Evolutionary conservation across 2,113 vertebrate genomes (phyloP), one percentile per base, ranked within the genome.

Genomic region (Lontra canadensis): DNA sequence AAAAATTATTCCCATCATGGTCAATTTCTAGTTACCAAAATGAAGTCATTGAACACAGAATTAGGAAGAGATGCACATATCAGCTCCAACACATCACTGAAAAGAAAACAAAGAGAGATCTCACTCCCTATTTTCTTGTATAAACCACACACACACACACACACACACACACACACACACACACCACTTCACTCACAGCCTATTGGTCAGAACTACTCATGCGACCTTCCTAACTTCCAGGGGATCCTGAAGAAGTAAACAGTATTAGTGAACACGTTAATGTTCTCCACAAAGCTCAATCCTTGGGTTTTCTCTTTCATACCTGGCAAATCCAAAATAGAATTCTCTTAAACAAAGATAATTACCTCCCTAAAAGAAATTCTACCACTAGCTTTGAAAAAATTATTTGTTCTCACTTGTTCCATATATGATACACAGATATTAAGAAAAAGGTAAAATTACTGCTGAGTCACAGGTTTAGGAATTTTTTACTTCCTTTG

Each of bases 291-390:
- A 74, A n/a, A 34, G 11, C 47, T 65, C 65, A 39, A 2, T 39
- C 23, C 52, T 57, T 61, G 26, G 71, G n/a, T 34, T 18, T 87
- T 20, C 61, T 96, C 85, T 71, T 81, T 90, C 42, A 36, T n/a
- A 47, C 18, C 11, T 88, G 42, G 11, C 29, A 88, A 94, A 74
- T 57, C 42, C 11, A 34, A 52, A 52, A 81, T 1, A 31, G 73
- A 69, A 65, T 90, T 81, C 52, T 85, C 55, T 87, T 80, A 82
- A 42, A 29, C 76, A 94, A 84, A 91, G 61, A 55, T 78, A 47
- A 80, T 47, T 78, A 21, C 63, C 42, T 93, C 29, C n/a, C 14
- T 93, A 88, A 90, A 96, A 95, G 26, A 95, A 96, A 93, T 67
- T 49, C 9, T 26, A 74, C 81, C 69, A 76, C 34, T 65, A 69